Conservation (phyloP, 2,888 invertebrate species). For the Nebria brevicollis region DNA sequence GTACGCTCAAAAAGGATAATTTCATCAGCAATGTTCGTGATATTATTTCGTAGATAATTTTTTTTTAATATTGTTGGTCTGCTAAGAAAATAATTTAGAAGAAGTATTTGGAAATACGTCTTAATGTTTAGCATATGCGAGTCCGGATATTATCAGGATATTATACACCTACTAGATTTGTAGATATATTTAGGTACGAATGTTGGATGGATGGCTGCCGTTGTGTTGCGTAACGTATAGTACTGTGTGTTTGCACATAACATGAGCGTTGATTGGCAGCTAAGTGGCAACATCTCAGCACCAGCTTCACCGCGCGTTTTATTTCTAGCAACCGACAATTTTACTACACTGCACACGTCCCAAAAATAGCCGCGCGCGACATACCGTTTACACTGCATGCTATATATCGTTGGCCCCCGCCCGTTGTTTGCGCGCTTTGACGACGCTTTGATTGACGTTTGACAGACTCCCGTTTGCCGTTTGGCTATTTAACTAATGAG, state of each 20-base stretch:
- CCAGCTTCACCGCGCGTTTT: constrained; percentile 5
- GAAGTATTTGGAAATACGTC: background rate
- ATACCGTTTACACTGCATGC: background rate
- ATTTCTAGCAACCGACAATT: constrained; percentile 19
- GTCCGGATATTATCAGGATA: background rate
- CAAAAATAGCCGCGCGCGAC: constrained; percentile 17
- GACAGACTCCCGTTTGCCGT: constrained; percentile 32
- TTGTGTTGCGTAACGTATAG: constrained; percentile 12
- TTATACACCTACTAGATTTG: background rate
- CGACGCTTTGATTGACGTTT: constrained; percentile 38
- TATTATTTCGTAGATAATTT: no score
- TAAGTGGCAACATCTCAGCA: constrained; percentile 44
- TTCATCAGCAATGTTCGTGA: no score
- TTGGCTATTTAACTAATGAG: constrained; percentile 40
- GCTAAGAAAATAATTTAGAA: background rate
- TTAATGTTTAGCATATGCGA: background rate
- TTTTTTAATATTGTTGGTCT: no score
- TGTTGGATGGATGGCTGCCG: constrained; percentile 19
- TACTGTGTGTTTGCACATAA: constrained; percentile 18
- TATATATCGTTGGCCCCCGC: background rate
- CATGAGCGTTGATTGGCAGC: constrained; percentile 44
- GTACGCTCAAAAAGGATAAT: no score
- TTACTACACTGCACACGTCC: constrained; percentile 15
- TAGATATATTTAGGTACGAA: constrained; percentile 11
- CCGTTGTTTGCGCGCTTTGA: background rate